phyloP scores from a whole-genome alignment of 2,888 invertebrate genomes.

The Rhamphomyia laevipes region DNA sequence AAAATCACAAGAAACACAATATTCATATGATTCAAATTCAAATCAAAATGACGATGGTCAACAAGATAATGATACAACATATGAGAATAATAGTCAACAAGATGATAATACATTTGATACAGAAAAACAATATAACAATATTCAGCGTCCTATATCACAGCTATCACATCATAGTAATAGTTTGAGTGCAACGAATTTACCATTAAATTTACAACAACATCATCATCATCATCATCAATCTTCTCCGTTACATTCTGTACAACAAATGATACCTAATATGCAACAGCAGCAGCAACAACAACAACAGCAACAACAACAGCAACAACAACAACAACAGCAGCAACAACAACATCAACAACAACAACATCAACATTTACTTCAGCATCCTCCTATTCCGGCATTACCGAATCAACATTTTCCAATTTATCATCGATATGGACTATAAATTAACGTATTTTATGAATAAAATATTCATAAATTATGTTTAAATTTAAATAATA shows the following conservation, averaged over 20 bases:
- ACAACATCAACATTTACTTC: neutral
- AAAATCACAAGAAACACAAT: conserved; percentile 20
- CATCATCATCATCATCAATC: conserved; percentile 19
- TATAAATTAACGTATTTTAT: neutral
- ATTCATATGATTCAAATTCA: conserved; percentile 18
- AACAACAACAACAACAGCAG: conserved; percentile 25
- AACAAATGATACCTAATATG: conserved; percentile 8
- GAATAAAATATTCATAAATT: too few relatives aligned
- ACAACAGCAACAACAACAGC: conserved; percentile 25
- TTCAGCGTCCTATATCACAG: neutral
- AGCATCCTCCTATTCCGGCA: neutral
- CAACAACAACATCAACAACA: conserved; percentile 3
- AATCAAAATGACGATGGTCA: conserved; percentile 7
- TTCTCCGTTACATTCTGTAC: conserved; percentile 25
- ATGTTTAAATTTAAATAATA: too few relatives aligned
- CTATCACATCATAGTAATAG: neutral
- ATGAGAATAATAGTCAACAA: neutral
- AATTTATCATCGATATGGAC: neutral
- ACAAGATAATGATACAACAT: neutral
- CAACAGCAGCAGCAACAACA: conserved; percentile 29
- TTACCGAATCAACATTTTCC: neutral
- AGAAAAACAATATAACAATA: conserved; percentile 15
- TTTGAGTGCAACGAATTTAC: neutral
- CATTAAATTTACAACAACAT: conserved; percentile 3
- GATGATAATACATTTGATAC: neutral